These are phyloP conservation scores for Megathymus violae DNA, from an alignment of 1,140 invertebrate genomes.

Conservation along the genomic window DNA sequence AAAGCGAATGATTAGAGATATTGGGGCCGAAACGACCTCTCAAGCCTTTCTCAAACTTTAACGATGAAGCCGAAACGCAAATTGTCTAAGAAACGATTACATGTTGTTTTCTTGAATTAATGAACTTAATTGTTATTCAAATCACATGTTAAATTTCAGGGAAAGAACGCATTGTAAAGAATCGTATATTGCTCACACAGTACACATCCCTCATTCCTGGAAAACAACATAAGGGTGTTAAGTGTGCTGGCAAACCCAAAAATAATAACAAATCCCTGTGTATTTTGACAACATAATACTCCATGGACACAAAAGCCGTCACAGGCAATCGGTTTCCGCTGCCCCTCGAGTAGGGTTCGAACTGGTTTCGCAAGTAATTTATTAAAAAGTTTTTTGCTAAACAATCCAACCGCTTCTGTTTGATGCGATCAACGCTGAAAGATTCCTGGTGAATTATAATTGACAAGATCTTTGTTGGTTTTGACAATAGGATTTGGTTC, in stretches of 20 bases:
- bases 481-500: constrained; percentile 72
- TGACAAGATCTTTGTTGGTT: constrained; percentile 80
- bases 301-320: constrained; percentile 75
- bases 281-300: constrained; percentile 83
- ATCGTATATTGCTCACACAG: constrained; percentile 50
- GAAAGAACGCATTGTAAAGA: constrained; percentile 60
- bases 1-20: too few species aligned
- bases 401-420: constrained; percentile 71
- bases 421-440: constrained; percentile 68
- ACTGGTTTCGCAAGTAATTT: constrained; percentile 81
- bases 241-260: constrained; percentile 81
- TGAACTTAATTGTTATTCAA: constrained; percentile 67
- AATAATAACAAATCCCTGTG: constrained; percentile 82
- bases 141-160: constrained; percentile 67
- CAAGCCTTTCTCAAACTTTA: too few species aligned
- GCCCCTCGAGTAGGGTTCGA: constrained; percentile 74
- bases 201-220: constrained; percentile 66
- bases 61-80: constrained; percentile 30
- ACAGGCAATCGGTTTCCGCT: constrained; percentile 77
- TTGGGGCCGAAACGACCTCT: too few species aligned
- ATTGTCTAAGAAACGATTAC: constrained; percentile 48
- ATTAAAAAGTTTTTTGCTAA: constrained; percentile 77
- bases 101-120: constrained; percentile 50
- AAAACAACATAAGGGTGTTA: constrained; percentile 79
- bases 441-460: constrained; percentile 78